These are phyloP conservation scores for Dryoscopus gambensis DNA, from an alignment of 2,113 vertebrate genomes.

Conservation along the genomic window DNA sequence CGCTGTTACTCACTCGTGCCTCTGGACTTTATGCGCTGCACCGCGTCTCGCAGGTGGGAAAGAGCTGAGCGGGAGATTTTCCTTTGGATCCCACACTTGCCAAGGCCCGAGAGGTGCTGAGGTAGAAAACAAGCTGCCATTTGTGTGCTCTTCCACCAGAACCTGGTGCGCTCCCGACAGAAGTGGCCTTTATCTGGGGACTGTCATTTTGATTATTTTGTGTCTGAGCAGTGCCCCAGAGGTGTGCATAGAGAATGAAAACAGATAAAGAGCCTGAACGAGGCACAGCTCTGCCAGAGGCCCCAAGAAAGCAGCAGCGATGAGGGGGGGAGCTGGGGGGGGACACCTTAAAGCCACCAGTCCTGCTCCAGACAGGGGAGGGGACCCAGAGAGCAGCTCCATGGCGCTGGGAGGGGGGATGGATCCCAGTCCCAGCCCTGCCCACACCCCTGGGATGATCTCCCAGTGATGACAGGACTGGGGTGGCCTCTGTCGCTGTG, in stretches of 20 bases:
- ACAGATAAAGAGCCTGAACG: conserved; percentile 30
- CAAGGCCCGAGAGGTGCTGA: background rate
- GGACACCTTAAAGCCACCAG: background rate
- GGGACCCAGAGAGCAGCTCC: background rate
- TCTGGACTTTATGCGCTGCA: background rate
- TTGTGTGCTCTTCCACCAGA: background rate
- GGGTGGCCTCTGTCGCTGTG: background rate
- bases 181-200: conserved; percentile 64
- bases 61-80: conserved; percentile 28
- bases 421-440: background rate
- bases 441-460: background rate
- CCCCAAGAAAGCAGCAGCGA: background rate
- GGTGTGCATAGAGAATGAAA: conserved; percentile 57
- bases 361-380: background rate
- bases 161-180: background rate
- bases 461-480: rapidly evolving
- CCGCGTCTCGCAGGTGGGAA: background rate
- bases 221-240: conserved; percentile 48
- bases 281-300: conserved; percentile 6
- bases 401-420: rapidly evolving
- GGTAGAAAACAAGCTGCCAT: background rate
- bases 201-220: conserved; percentile 60
- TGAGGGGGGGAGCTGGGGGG: background rate
- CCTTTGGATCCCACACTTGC: background rate
- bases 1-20: conserved; percentile 29